Percentiles rank a stretch among this genome's conserved stretches.
phyloP scores from a whole-genome alignment of 1,140 invertebrate genomes.

The Cylas formicarius region DNA sequence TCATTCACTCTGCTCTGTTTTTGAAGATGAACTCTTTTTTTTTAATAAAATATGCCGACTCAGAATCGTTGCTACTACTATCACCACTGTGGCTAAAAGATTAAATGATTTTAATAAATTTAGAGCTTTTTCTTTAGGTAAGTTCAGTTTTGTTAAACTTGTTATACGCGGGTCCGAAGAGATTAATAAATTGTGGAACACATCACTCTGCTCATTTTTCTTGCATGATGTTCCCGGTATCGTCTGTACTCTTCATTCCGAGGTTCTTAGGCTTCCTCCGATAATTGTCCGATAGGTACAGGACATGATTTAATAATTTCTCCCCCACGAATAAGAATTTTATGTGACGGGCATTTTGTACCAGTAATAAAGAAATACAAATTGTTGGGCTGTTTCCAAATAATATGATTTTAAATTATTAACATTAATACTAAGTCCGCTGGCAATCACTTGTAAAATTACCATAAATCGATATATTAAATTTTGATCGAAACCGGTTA shows the following conservation, averaged over 20 bases:
- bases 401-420: background rate
- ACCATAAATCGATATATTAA: slow-evolving; percentile 3
- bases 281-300: slow-evolving; percentile 5
- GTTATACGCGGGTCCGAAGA: slow-evolving; percentile 14
- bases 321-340: slow-evolving; percentile 9
- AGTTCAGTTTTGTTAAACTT: slow-evolving; percentile 7
- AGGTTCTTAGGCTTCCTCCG: background rate
- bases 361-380: slow-evolving; percentile 4
- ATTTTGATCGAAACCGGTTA: slow-evolving; percentile 5
- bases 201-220: slow-evolving; percentile 5
- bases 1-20: too few species aligned
- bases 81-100: background rate
- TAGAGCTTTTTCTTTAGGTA: slow-evolving; percentile 3
- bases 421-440: slow-evolving; percentile 1
- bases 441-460: slow-evolving; percentile 5
- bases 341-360: slow-evolving; percentile 6
- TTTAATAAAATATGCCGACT: too few species aligned
- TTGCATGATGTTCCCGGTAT: slow-evolving; percentile 5
- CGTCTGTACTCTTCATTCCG: slow-evolving; percentile 1
- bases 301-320: too few species aligned
- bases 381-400: slow-evolving; percentile 1
- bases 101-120: slow-evolving; percentile 4
- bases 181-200: slow-evolving; percentile 8
- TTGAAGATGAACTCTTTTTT: too few species aligned
- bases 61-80: slow-evolving; percentile 9